Evolutionary conservation across 2,113 vertebrate species (phyloP), one percentile per base, ranked within the genome.

Genomic region (Cavia porcellus): DNA sequence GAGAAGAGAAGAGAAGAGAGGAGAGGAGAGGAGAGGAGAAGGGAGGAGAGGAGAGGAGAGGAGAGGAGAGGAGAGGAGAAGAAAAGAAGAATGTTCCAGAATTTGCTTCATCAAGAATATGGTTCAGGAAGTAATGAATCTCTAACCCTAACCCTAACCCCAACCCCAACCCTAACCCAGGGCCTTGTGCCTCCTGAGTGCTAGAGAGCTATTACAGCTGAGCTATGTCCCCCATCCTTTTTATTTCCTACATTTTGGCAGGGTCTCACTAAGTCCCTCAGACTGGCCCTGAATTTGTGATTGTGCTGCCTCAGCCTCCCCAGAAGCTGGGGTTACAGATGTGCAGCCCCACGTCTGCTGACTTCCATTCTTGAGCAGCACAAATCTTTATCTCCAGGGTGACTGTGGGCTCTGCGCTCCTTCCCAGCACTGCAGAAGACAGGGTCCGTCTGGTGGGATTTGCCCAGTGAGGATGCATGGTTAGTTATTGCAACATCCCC

Each of bases 51-150:
- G n/a, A n/a, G n/a, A n/a, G n/a, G n/a, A n/a, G n/a, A n/a, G n/a
- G n/a, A n/a, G n/a, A n/a, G 8, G 7, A 38, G 17, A 12, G 7
- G 3, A 17, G 10, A 17, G 14, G 7, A 28, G 35, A 2, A 68
- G 5, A 24, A 74, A 15, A 55, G 14, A 12, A 42, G 25, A 82
- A 8, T n/a, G 10, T 59, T 62, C 59, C 19, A 68, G 22, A 82
- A 61, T 95, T 95, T 92, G 45, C 52, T 79, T 94, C 45, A 10
- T 11, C 8, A 50, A 68, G 42, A 80, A 45, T 75, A 55, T 28
- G 4, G 24, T 87, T 80, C 52, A 68, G 35, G 68, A 72, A 68
- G 74, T 47, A 85, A 32, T 30, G 68, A 93, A 79, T 32, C 50
- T 8, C 50, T 52, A 52, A 52, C 10, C 7, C 10, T 52, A 52